These are phyloP conservation scores for Vultur gryphus DNA, from an alignment of 2,797 vertebrate species.

Conservation along the genomic window DNA sequence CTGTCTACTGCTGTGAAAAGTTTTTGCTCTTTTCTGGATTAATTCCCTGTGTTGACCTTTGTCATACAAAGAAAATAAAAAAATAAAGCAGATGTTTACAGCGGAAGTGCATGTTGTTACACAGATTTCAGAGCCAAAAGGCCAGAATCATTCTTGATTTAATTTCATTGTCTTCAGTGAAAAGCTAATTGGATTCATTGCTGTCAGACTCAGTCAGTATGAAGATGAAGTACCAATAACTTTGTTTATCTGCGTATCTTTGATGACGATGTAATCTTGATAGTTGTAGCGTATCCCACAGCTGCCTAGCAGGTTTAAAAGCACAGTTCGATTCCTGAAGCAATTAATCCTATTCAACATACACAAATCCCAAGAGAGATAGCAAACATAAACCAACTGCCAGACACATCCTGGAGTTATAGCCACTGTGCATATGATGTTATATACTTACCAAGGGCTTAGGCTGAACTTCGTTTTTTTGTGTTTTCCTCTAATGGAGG, in stretches of 20 bases:
- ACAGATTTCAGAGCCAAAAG: neutral
- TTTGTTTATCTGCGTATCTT: neutral
- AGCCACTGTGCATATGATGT: neutral
- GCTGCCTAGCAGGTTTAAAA: neutral
- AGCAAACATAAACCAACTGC: neutral
- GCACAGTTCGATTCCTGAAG: neutral
- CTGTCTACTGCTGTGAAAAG: neutral
- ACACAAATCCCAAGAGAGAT: neutral
- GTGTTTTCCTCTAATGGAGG: neutral
- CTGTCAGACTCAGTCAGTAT: neutral
- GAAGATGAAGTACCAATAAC: neutral
- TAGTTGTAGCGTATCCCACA: neutral
- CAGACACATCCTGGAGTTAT: accelerated
- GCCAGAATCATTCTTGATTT: neutral
- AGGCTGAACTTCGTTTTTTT: neutral
- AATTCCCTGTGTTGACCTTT: neutral
- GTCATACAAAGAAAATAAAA: conserved; percentile 2
- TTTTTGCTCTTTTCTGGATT: neutral
- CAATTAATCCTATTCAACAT: neutral
- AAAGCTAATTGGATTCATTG: neutral
- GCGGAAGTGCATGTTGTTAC: neutral
- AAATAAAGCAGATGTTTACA: neutral
- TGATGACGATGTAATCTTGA: neutral
- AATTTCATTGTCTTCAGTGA: neutral
- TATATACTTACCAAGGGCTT: neutral